These are phyloP conservation scores for Oegoconia quadripuncta DNA, from an alignment of 2,888 invertebrate species.

Conservation along the genomic window DNA sequence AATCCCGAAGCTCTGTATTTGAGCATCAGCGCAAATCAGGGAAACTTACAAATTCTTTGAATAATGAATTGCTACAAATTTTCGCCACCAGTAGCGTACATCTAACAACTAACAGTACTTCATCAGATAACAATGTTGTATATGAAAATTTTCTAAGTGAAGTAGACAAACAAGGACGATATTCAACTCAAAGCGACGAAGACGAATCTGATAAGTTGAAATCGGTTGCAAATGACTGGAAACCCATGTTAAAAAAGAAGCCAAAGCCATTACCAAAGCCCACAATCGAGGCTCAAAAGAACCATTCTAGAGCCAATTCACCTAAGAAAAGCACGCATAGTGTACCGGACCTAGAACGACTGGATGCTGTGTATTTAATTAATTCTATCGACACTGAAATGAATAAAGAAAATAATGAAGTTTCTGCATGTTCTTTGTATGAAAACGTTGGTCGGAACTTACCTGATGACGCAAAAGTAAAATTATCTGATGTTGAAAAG, in stretches of 20 bases:
- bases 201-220: slow-evolving; percentile 2
- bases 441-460: slow-evolving; percentile 25
- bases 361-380: not conserved
- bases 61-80: not conserved
- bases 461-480: slow-evolving; percentile 41
- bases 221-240: slow-evolving; percentile 2
- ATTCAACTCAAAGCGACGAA: not conserved
- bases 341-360: not conserved
- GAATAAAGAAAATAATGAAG: not conserved
- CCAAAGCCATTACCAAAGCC: slow-evolving; percentile 35
- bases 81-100: too few relatives aligned
- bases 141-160: not conserved
- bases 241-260: slow-evolving; percentile 27
- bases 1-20: too few relatives aligned
- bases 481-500: slow-evolving; percentile 13
- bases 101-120: too few relatives aligned
- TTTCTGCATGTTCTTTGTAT: too few relatives aligned
- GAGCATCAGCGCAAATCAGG: not conserved
- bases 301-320: too few relatives aligned
- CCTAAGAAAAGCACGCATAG: not conserved
- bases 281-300: slow-evolving; percentile 6
- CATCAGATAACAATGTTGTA: too few relatives aligned
- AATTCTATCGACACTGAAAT: not conserved
- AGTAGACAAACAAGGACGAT: not conserved
- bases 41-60: not conserved